These are phyloP conservation scores for Mesitornis unicolor DNA, from an alignment of 2,113 vertebrate species.

Conservation along the genomic window DNA sequence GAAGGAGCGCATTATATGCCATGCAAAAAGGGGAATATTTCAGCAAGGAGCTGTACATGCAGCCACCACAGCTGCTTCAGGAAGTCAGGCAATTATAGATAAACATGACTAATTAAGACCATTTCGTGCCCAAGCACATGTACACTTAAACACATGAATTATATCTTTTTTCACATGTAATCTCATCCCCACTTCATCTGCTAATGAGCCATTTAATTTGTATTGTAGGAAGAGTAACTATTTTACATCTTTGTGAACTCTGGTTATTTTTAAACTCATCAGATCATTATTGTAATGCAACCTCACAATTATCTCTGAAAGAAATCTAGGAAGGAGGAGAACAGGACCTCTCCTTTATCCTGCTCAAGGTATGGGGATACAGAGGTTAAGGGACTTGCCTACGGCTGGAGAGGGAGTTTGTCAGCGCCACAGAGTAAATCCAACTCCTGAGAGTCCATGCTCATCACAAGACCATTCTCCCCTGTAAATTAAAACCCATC, in stretches of 20 bases:
- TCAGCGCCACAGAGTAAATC: neutral
- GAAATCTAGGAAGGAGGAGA: neutral
- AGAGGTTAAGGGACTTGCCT: neutral
- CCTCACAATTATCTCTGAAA: neutral
- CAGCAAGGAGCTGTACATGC: neutral
- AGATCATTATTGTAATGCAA: neutral
- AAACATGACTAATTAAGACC: neutral
- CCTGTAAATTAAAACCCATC: neutral
- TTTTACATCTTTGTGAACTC: neutral
- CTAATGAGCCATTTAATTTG: neutral
- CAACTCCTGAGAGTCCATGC: neutral
- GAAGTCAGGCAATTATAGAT: neutral
- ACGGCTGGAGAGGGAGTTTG: neutral
- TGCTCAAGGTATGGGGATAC: neutral
- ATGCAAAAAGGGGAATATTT: neutral
- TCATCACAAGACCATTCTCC: neutral
- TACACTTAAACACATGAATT: neutral
- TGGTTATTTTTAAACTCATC: neutral
- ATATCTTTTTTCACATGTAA: neutral
- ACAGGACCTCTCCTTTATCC: neutral
- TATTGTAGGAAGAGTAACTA: neutral
- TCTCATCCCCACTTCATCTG: neutral
- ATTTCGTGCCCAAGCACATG: neutral
- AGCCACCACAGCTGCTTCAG: neutral
- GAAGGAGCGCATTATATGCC: neutral